Evolutionary conservation across 2,888 invertebrate species (phyloP).

Genomic region (Leucania comma): DNA sequence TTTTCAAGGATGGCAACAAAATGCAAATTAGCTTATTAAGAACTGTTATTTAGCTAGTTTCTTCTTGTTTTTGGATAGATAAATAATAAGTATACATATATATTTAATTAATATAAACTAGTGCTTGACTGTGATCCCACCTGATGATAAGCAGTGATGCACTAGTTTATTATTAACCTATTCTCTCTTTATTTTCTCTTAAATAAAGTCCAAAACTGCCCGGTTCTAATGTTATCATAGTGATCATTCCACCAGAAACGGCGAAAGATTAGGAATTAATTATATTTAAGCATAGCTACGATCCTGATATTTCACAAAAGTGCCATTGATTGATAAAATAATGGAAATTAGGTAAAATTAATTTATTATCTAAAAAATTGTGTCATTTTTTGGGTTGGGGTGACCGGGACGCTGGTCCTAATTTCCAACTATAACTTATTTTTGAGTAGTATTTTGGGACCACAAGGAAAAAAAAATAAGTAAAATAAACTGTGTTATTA

Average conservation of each 20-base stretch:
- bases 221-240: constrained; percentile 5
- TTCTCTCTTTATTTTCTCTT: no score
- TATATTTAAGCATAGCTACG: constrained; percentile 57
- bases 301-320: constrained; percentile 65
- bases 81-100: neutral
- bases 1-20: constrained; percentile 17
- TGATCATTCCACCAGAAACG: constrained; percentile 12
- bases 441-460: no score
- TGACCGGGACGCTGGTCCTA: no score
- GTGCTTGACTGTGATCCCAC: no score
- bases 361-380: constrained; percentile 40
- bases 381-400: neutral
- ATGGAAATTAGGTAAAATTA: constrained; percentile 54
- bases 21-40: constrained; percentile 10
- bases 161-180: no score
- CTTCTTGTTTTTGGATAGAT: neutral
- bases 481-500: no score
- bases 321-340: constrained; percentile 59
- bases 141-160: no score
- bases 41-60: constrained; percentile 7
- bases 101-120: no score
- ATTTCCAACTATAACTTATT: no score
- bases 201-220: constrained; percentile 9
- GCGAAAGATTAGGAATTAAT: constrained; percentile 48
- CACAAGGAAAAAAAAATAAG: no score